Base-by-base conservation (phyloP, 2,888 invertebrate genomes). In the Acrocera orbiculus region DNA sequence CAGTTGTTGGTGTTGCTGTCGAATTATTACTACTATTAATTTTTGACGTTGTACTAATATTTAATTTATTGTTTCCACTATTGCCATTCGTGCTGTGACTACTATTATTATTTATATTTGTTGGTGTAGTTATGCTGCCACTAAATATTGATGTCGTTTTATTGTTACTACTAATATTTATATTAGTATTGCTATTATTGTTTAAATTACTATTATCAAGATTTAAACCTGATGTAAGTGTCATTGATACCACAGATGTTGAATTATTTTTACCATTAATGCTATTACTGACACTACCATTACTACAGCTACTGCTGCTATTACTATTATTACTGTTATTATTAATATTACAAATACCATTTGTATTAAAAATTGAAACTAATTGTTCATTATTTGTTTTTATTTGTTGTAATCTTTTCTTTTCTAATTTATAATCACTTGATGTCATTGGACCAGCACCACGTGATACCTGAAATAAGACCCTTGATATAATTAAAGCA, bases 401-500 rank as follows among this genome's bases (percentile, higher is more conserved):
- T 26, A 13, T 17, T 30, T 31, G 16, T 9, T 23, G 27, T 24
- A 30, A 14, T 16, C 30, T 25, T 19, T 16, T 36, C 13, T 33
- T 24, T 30, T 34, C 32, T 17, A 29, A 28, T 31, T 36, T 37
- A 32, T 54, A 53, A 41, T 58, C 58, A 36, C 53, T 51, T 16
- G 58, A 58, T 26, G 54, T 54, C 42, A 51, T 47, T 7, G 52
- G 57, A 38, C 52, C 54, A 57, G 27, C 47, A 35, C 51, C 64
- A 50, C 76, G 73, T 49, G 78, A 78, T 60, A 82, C 82, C 63
- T 85, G 83, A 64, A 71, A 86, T 53, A 86, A 69, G 58, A 86
- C 87, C 63, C 82, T 75, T 42, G 92, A 83, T 54, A 95, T 78
- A 54, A 92, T 81, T 55, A 87, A 73, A 48, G 92, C 92, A 55